These are phyloP conservation scores for Choloepus hoffmanni DNA, from an alignment of 2,113 vertebrate genomes.

Conservation along the genomic window DNA sequence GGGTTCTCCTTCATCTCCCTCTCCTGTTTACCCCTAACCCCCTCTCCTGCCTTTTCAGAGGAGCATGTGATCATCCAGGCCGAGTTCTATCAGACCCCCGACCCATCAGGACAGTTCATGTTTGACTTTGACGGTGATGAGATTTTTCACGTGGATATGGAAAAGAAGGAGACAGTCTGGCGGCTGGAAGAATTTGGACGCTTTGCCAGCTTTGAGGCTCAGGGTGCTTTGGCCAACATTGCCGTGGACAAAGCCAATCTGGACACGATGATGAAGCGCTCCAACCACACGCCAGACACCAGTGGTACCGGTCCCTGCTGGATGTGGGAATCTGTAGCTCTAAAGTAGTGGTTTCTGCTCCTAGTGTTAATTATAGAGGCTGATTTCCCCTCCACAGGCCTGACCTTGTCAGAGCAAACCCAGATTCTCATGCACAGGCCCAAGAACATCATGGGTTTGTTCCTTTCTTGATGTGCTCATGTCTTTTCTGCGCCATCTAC, in stretches of 20 bases:
- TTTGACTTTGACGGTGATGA: conserved; percentile 82
- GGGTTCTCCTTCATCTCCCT: not conserved
- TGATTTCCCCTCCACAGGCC: not conserved
- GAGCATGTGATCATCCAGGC: conserved; percentile 66
- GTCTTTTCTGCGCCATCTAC: not conserved
- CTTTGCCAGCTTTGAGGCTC: conserved; percentile 74
- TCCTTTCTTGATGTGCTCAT: not conserved
- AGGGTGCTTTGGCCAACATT: conserved; percentile 76
- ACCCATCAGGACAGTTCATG: conserved; percentile 37
- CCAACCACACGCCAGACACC: not conserved
- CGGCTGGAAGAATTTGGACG: conserved; percentile 71
- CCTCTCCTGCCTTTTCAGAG: conserved; percentile 51
- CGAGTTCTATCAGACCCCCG: conserved; percentile 25
- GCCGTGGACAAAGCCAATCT: conserved; percentile 79
- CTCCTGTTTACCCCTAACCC: not conserved
- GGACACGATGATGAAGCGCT: conserved; percentile 59
- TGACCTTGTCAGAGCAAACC: not conserved
- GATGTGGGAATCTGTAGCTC: not conserved
- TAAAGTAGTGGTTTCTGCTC: not conserved
- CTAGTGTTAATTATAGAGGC: not conserved
- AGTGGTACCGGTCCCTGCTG: conserved; percentile 59
- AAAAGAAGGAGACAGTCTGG: conserved; percentile 71
- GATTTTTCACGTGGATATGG: conserved; percentile 76
- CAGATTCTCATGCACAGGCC: not conserved
- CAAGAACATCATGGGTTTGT: not conserved